Evolutionary conservation across 2,113 vertebrate species (phyloP).

Genomic region (Equus quagga): DNA sequence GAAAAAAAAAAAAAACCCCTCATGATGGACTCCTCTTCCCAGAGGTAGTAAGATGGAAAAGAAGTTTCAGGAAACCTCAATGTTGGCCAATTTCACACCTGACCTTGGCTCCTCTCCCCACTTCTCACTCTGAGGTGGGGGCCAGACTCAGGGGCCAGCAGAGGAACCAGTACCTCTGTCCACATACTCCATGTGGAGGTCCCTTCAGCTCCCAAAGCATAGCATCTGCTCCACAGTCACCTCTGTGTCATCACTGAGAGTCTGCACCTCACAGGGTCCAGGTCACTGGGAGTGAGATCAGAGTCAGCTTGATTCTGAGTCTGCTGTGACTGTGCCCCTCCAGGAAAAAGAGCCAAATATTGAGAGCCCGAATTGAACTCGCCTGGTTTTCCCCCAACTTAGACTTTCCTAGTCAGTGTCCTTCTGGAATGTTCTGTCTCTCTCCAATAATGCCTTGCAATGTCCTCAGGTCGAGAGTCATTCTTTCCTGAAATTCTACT

Average conservation of each 20-base stretch:
- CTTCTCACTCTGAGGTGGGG: too few relatives aligned
- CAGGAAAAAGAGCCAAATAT: background rate
- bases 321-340: background rate
- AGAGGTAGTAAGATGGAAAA: too few relatives aligned
- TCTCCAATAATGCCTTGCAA: background rate
- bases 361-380: background rate
- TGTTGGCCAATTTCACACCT: too few relatives aligned
- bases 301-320: background rate
- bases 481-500: background rate
- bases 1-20: too few relatives aligned
- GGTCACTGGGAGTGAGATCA: too few relatives aligned
- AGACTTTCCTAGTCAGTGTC: background rate
- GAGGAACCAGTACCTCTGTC: background rate
- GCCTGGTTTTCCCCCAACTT: background rate
- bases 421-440: background rate
- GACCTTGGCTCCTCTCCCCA: too few relatives aligned
- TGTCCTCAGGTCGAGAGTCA: background rate
- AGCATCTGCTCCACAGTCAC: too few relatives aligned
- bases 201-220: background rate
- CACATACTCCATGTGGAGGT: background rate
- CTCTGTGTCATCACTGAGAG: too few relatives aligned
- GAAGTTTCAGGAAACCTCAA: too few relatives aligned
- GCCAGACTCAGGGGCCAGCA: too few relatives aligned
- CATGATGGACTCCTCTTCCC: too few relatives aligned
- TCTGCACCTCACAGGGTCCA: too few relatives aligned